phyloP scores from a whole-genome alignment of 2,888 invertebrate species.

The Phaedon cochleariae region DNA sequence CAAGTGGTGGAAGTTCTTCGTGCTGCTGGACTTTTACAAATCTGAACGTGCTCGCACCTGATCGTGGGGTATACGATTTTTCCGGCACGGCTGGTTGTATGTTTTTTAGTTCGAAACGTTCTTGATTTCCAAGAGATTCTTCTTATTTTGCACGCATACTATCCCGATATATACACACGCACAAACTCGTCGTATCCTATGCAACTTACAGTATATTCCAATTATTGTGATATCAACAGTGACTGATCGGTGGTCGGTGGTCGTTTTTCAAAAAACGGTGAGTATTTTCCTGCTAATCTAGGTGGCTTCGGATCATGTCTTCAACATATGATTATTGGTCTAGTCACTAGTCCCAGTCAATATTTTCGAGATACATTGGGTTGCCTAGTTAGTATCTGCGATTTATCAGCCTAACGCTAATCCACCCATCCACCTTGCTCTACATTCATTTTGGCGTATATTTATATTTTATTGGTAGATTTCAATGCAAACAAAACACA shows the following conservation, averaged over 20 bases:
- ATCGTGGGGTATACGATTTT: conserved; percentile 34
- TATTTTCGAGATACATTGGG: no score
- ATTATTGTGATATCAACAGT: conserved; percentile 30
- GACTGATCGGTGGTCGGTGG: not conserved
- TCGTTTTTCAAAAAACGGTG: not conserved
- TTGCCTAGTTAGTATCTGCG: no score
- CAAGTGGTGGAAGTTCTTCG: conserved; percentile 58
- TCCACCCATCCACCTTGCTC: no score
- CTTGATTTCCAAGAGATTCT: conserved; percentile 9
- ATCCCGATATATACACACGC: conserved; percentile 34
- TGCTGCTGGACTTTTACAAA: conserved; percentile 53
- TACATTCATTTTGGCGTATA: no score
- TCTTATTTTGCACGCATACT: conserved; percentile 5
- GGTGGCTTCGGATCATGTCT: not conserved
- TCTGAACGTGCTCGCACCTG: conserved; percentile 53
- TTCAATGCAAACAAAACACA: no score
- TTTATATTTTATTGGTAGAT: no score
- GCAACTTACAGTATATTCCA: conserved; percentile 22
- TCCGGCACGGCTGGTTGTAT: conserved; percentile 31
- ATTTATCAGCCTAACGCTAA: no score
- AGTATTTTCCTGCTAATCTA: not conserved
- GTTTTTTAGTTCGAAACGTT: conserved; percentile 31
- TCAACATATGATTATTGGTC: not conserved
- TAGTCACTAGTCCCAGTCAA: not conserved
- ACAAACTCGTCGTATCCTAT: conserved; percentile 31